Evolutionary conservation across 1,140 invertebrate species (phyloP).

Genomic region (Macrobrachium nipponense): DNA sequence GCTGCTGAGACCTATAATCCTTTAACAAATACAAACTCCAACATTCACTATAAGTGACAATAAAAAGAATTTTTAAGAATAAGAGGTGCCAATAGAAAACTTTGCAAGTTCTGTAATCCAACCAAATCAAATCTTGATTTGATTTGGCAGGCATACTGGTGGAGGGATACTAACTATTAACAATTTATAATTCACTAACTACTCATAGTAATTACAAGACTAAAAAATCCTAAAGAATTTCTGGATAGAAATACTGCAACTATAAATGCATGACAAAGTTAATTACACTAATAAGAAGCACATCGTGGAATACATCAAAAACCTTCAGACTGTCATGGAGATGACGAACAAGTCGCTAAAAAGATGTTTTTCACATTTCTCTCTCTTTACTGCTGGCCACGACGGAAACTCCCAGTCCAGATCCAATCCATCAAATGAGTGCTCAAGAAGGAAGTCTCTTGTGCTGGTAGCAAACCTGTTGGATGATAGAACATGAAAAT

Average conservation of each 20-base stretch:
- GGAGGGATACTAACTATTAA: no score
- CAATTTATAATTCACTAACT: no score
- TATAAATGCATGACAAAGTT: neutral
- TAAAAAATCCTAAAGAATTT: neutral
- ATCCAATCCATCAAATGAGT: neutral
- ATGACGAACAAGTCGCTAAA: constrained; percentile 1
- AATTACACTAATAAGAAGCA: neutral
- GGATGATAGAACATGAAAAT: neutral
- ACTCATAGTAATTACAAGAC: no score
- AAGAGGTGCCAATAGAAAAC: no score
- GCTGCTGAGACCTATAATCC: no score
- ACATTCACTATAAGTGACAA: no score
- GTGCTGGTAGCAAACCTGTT: neutral
- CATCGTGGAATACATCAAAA: neutral
- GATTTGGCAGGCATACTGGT: no score
- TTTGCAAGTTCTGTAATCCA: no score
- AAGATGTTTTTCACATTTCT: neutral
- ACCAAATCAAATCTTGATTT: no score
- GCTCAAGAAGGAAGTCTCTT: neutral
- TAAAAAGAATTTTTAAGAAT: no score
- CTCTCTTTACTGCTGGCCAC: neutral
- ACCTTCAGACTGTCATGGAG: neutral
- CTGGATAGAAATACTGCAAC: neutral
- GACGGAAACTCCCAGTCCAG: constrained; percentile 8
- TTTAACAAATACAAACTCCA: no score